A percentile compares a stretch with the other conserved stretches of the same genome.
Evolutionary conservation across 1,140 invertebrate genomes (phyloP).

Genomic region (Trachymyrmex septentrionalis): DNA sequence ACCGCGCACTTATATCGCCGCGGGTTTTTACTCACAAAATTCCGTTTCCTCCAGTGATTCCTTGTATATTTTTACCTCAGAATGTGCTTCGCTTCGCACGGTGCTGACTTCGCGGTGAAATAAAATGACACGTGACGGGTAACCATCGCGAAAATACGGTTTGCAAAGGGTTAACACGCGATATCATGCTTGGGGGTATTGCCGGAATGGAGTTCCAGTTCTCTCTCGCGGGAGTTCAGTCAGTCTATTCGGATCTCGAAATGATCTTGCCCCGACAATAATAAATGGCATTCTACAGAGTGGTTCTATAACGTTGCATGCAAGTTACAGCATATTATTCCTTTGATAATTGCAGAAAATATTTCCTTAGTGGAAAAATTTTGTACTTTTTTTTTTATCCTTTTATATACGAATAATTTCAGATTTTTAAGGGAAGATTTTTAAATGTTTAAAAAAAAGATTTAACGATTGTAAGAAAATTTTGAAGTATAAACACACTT

Average conservation of each 20-base stretch:
- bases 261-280: slow-evolving; percentile 43
- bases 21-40: slow-evolving; percentile 22
- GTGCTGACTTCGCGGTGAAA: slow-evolving; percentile 31
- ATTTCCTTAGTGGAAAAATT: not conserved
- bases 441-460: not conserved
- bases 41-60: not conserved
- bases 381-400: not conserved
- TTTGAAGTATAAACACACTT: not conserved
- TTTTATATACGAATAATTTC: not conserved
- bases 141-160: slow-evolving; percentile 32
- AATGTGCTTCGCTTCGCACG: slow-evolving; percentile 47
- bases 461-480: not conserved
- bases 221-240: slow-evolving; percentile 29
- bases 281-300: slow-evolving; percentile 28
- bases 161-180: slow-evolving; percentile 55
- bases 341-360: not conserved
- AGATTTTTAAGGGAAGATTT: not conserved
- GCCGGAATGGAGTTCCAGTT: slow-evolving; percentile 57
- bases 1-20: not conserved
- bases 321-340: not conserved
- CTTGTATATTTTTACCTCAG: slow-evolving; percentile 18
- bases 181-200: slow-evolving; percentile 61
- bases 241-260: slow-evolving; percentile 4
- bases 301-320: not conserved
- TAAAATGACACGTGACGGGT: slow-evolving; percentile 47